phyloP scores from a whole-genome alignment of 1,140 invertebrate species.

The Caenorhabditis briggsae region DNA sequence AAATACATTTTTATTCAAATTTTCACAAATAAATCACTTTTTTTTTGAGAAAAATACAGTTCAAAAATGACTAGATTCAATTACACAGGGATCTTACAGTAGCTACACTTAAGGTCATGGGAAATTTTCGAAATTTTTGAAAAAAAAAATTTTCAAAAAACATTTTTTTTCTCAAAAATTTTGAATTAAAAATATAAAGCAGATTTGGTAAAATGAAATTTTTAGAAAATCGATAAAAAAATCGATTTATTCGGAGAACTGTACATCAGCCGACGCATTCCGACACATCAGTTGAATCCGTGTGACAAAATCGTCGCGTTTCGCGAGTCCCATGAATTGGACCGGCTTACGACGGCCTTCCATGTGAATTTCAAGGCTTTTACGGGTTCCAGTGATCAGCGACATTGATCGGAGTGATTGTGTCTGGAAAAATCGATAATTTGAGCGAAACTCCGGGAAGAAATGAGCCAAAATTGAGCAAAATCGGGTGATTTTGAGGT shows the following conservation, averaged over 20 bases:
- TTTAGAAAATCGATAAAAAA: background rate
- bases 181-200: no score
- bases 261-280: slow-evolving; percentile 5
- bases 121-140: no score
- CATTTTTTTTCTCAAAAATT: no score
- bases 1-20: no score
- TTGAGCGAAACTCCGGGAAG: no score
- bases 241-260: slow-evolving; percentile 9
- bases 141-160: no score
- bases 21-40: no score
- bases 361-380: slow-evolving; percentile 52
- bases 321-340: slow-evolving; percentile 54
- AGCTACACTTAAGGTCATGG: no score
- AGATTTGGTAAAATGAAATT: no score
- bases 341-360: slow-evolving; percentile 40
- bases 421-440: slow-evolving; percentile 11
- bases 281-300: slow-evolving; percentile 52
- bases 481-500: background rate
- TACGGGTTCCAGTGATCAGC: slow-evolving; percentile 55
- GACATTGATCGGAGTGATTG: slow-evolving; percentile 49
- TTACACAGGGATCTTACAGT: no score
- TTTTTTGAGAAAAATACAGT: no score
- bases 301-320: slow-evolving; percentile 59
- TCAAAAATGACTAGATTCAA: no score
- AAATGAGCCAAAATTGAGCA: background rate